Evolutionary conservation across 1,140 invertebrate species (phyloP).

Genomic region (Drosophila pseudoananassae): DNA sequence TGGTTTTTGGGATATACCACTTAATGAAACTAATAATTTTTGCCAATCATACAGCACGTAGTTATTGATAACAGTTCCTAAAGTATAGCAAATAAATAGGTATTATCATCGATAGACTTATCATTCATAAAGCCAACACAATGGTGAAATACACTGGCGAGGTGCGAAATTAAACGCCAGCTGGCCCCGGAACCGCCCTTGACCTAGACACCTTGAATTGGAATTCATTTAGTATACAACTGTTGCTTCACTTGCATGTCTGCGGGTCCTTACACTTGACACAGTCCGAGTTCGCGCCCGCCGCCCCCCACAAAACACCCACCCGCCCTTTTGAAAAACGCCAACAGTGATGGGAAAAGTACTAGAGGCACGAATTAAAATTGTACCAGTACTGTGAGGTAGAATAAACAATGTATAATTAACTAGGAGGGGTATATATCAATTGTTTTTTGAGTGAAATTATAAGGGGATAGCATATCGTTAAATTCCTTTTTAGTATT

Average conservation of each 20-base stretch:
- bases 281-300: conserved; percentile 41
- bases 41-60: conserved; percentile 18
- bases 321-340: neutral
- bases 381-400: neutral
- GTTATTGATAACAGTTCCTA: conserved; percentile 23
- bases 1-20: conserved; percentile 15
- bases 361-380: neutral
- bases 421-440: neutral
- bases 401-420: neutral
- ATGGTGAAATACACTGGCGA: conserved; percentile 34
- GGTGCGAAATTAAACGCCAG: conserved; percentile 10
- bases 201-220: conserved; percentile 21
- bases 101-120: conserved; percentile 11
- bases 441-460: neutral
- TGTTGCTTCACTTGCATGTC: conserved; percentile 46
- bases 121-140: conserved; percentile 4
- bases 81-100: conserved; percentile 1
- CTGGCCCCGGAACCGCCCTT: conserved; percentile 25
- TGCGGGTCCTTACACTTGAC: conserved; percentile 47
- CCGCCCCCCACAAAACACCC: conserved; percentile 3
- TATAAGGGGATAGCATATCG: too few species aligned
- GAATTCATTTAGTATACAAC: conserved; percentile 32
- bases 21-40: neutral
- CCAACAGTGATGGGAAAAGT: conserved; percentile 10
- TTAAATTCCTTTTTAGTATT: too few species aligned